Conservation (phyloP, 2,797 vertebrate genomes). For the Phylloscopus collybita region DNA sequence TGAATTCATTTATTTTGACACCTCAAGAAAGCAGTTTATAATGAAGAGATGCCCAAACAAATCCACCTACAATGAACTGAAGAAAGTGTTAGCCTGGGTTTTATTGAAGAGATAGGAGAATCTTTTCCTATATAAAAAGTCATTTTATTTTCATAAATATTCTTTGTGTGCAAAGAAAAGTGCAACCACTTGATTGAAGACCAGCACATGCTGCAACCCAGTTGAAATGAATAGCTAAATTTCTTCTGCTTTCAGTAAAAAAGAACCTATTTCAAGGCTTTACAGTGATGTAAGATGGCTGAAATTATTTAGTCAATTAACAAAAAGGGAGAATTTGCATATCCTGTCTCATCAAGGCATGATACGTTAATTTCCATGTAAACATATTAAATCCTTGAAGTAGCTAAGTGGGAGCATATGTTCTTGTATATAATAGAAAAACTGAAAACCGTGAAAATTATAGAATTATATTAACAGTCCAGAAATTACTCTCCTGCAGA, state of each 20-base stretch:
- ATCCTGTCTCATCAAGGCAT: neutral
- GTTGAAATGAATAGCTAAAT: neutral
- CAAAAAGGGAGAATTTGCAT: neutral
- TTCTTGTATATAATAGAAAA: neutral
- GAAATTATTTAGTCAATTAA: neutral
- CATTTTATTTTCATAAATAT: neutral
- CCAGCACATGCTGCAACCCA: neutral
- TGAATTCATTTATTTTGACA: constrained; percentile 28
- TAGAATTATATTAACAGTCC: neutral
- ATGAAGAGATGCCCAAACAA: constrained; percentile 1
- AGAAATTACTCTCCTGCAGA: neutral
- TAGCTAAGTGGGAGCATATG: neutral
- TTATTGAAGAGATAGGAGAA: neutral
- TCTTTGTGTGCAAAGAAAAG: neutral
- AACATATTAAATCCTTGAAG: neutral
- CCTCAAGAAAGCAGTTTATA: neutral
- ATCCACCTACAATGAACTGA: neutral
- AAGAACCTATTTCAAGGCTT: neutral
- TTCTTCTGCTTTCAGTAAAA: neutral
- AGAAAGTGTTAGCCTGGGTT: neutral
- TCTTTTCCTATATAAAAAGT: neutral
- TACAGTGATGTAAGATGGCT: neutral
- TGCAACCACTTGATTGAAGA: neutral
- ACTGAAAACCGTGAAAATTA: neutral
- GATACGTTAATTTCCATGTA: neutral